Evolutionary conservation across 2,113 vertebrate genomes (phyloP), one percentile per base, ranked within the genome.

Genomic region (Myiopsitta monachus): DNA sequence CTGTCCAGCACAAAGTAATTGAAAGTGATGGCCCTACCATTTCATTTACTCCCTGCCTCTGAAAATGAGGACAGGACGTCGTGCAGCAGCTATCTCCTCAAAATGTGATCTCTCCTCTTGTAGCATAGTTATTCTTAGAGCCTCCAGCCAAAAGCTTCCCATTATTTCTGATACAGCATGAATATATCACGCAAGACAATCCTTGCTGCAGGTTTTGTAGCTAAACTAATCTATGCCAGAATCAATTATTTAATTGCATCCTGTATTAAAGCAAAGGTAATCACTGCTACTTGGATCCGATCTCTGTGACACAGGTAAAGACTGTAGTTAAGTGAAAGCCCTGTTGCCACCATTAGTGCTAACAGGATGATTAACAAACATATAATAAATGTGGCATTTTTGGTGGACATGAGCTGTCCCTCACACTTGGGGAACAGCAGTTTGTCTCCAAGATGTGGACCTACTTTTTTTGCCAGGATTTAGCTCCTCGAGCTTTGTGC

Each of bases 201-300:
- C 75, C 83, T 90, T 55, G 75, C 82, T 93, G 92, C 79, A 86
- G 88, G 79, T 95, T 92, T 96, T 74, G 47, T 88, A 83, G 83
- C 54, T 88, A 86, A 94, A 90, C 22, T 92, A 95, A 88, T 90
- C 82, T 77, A 6, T 86, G 90, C 85, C 93, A 96, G 82, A 91
- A 91, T 41, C 78, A 83, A 77, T 94, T 91, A 80, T 67, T 79
- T 90, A 83, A 90, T 88, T 88, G 59, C 46, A 83, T 77, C 46
- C 72, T 27, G 7, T n/a, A 43, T 83, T 81, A 70, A 63, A 91
- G 87, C 44, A 66, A 63, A 86, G 49, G 41, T 23, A 46, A 74
- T 57, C 51, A 26, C 74, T 79, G 67, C 28, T 49, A 30, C 31
- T 64, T 61, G 72, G 57, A 22, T 83, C 49, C 24, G 10, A 2